Evolutionary conservation across 2,888 invertebrate genomes (phyloP).

Genomic region (Melinaea menophilus): DNA sequence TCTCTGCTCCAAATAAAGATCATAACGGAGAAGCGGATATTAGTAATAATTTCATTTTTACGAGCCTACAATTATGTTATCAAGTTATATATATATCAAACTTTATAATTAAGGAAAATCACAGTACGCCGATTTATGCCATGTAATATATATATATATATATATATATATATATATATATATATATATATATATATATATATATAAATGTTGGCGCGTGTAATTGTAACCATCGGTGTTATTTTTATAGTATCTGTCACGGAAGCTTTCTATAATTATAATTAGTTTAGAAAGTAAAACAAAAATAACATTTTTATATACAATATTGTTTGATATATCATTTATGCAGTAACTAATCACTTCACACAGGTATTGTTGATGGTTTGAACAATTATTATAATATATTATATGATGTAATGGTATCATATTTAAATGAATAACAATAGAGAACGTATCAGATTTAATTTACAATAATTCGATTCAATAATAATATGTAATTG

Average conservation of each 20-base stretch:
- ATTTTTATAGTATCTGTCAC: constrained; percentile 28
- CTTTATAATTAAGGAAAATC: constrained; percentile 15
- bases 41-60: constrained; percentile 3
- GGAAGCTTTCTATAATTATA: constrained; percentile 29
- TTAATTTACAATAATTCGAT: no score
- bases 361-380: no score
- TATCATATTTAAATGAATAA: no score
- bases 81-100: constrained; percentile 11
- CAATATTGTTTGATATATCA: no score
- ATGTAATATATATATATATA: constrained; percentile 18
- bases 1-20: neutral
- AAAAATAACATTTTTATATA: neutral
- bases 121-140: constrained; percentile 22
- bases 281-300: constrained; percentile 16
- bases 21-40: constrained; percentile 10
- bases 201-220: constrained; percentile 20
- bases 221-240: constrained; percentile 25
- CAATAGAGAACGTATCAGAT: no score
- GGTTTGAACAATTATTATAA: no score
- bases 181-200: constrained; percentile 16
- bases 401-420: no score
- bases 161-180: constrained; percentile 15
- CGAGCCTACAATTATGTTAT: constrained; percentile 10
- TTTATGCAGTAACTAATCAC: no score
- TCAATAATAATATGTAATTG: no score